These are phyloP conservation scores for Erinaceus europaeus DNA, from an alignment of 2,113 vertebrate genomes.

Conservation along the genomic window DNA sequence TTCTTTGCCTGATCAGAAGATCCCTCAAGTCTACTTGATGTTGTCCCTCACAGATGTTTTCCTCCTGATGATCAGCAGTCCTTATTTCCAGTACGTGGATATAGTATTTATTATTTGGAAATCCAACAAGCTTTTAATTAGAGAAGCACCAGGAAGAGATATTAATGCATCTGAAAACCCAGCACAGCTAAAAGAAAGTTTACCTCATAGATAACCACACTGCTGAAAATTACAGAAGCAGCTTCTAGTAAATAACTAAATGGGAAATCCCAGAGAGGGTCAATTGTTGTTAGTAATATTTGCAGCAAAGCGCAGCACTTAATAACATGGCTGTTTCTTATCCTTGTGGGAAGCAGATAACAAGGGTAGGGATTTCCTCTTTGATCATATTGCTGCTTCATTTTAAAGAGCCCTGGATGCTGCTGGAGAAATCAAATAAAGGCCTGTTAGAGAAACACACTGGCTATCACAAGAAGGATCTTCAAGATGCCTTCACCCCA, in stretches of 20 bases:
- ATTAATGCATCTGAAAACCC: slow-evolving; percentile 72
- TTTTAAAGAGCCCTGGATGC: neutral
- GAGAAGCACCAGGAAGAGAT: slow-evolving; percentile 68
- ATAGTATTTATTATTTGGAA: slow-evolving; percentile 63
- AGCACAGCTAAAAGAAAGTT: slow-evolving; percentile 70
- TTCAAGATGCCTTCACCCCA: neutral
- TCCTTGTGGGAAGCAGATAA: slow-evolving; percentile 3
- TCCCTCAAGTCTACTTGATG: neutral
- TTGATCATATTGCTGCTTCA: neutral
- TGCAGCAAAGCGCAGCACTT: slow-evolving; percentile 46
- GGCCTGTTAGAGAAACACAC: neutral
- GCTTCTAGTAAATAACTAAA: slow-evolving; percentile 62
- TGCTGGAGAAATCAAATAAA: too few species aligned
- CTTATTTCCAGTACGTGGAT: slow-evolving; percentile 36
- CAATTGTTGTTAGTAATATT: slow-evolving; percentile 56
- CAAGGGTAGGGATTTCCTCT: slow-evolving; percentile 13
- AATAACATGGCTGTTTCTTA: slow-evolving; percentile 10
- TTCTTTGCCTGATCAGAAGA: neutral
- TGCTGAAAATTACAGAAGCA: slow-evolving; percentile 53
- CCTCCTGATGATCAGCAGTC: slow-evolving; percentile 48
- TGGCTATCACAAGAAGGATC: neutral
- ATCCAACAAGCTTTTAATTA: slow-evolving; percentile 76
- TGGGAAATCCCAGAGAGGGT: slow-evolving; percentile 66
- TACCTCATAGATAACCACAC: slow-evolving; percentile 54
- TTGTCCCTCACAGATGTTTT: neutral